phyloP scores from a whole-genome alignment of 2,797 vertebrate species.

The Perodicticus potto region DNA sequence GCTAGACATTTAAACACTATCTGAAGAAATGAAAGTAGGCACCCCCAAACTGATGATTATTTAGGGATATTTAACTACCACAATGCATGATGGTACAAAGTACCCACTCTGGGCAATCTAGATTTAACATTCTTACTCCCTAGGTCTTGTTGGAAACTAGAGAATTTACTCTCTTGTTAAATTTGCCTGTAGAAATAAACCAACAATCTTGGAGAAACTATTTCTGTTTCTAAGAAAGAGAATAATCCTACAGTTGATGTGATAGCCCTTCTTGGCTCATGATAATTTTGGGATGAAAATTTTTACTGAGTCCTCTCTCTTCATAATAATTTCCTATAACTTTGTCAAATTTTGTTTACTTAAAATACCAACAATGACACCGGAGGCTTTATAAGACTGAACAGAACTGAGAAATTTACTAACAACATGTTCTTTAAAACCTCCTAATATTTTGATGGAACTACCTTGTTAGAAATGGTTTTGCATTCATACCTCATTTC shows the following conservation, averaged over 20 bases:
- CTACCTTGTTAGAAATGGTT: background rate
- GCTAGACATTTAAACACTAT: background rate
- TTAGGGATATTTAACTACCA: background rate
- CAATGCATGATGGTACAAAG: background rate
- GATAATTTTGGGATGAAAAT: background rate
- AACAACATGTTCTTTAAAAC: slow-evolving; percentile 25
- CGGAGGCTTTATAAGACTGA: background rate
- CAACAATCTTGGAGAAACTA: background rate
- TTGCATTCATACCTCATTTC: background rate
- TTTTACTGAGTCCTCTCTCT: background rate
- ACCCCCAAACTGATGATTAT: background rate
- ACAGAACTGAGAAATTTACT: background rate
- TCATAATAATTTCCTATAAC: background rate
- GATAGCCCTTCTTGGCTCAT: background rate
- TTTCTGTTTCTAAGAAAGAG: background rate
- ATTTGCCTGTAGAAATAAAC: background rate
- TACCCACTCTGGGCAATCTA: background rate
- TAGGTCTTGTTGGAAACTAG: background rate
- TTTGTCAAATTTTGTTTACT: background rate
- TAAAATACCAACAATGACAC: background rate
- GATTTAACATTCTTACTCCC: background rate
- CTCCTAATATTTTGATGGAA: background rate
- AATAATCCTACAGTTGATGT: background rate
- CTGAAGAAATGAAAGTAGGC: background rate
- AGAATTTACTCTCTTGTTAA: background rate